Evolutionary conservation across 2,113 vertebrate genomes (phyloP), one percentile per base, ranked within the genome.

Genomic region (Myotis lucifugus): DNA sequence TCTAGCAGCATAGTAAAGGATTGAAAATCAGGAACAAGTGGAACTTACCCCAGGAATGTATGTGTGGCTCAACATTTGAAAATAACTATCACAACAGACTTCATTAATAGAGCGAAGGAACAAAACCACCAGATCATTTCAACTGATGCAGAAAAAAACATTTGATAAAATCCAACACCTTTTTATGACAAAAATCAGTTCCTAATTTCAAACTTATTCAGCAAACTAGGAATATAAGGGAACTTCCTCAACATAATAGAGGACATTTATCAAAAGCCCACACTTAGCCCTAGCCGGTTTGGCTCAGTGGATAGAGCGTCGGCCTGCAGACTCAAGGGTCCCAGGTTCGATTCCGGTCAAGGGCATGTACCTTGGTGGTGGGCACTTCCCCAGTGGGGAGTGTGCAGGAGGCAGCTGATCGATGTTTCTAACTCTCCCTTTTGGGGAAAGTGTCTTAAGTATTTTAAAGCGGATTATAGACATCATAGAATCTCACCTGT

Each of bases 161-260:
- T 27, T 23, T 91, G 56, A 32, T 79, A 89, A 95, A 96, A 85
- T 81, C 19, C 14, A 89, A 42, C 23, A 72, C 15, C 15, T 77
- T 88, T 94, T 61, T 7, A 23, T 74, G 32, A 70, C 23, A 83
- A 64, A 88, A 92, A 84, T 42, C 40, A 52, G 72, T 67, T 85
- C 27, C 64, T 79, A 42, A 85, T 93, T 93, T 93, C 18, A 74
- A 90, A 72, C 46, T 79, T 73, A 76, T 42, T 87, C 4, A 23
- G 29, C 64, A 83, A 61, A 77, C 61, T 83, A 78, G 37, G 54
- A 86, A 70, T 76, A 86, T 42, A 67, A 81, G 25, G 25, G 6
- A 59, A 46, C 23, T 93, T 88, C 29, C 56, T 95, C 56, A 93
- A 4, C 12, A 42, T 85, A 17, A 48, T 73, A 86, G 77, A 84